Conservation (phyloP, 2,888 invertebrate species). For the Erebia ligea region DNA sequence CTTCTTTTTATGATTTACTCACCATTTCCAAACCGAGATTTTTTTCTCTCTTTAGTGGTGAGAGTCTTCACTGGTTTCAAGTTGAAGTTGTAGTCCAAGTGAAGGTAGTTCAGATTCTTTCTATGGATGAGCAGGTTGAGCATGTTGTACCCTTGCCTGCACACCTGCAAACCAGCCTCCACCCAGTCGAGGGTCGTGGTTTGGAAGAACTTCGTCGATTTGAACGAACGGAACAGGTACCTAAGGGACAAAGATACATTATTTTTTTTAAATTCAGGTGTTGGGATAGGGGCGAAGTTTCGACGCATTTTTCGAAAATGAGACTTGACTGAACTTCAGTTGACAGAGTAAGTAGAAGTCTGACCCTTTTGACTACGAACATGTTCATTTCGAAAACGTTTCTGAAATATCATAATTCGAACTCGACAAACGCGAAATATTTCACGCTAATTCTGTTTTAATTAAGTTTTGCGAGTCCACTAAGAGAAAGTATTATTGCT, state of each 20-base stretch:
- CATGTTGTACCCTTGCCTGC: conserved; percentile 99
- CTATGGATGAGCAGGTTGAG: conserved; percentile 98
- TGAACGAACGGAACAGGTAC: conserved; percentile 99
- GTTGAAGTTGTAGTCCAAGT: conserved; percentile 99
- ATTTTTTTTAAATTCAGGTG: not conserved
- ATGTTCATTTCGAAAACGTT: too few relatives aligned
- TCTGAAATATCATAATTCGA: too few relatives aligned
- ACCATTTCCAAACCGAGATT: conserved; percentile 98
- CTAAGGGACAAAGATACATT: conserved; percentile 48
- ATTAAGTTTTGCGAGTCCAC: too few relatives aligned
- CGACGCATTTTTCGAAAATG: too few relatives aligned
- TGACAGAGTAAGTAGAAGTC: too few relatives aligned
- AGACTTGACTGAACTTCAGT: too few relatives aligned
- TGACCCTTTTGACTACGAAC: too few relatives aligned
- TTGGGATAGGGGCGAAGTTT: too few relatives aligned
- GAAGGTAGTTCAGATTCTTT: conserved; percentile 99
- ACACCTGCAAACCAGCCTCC: conserved; percentile 98
- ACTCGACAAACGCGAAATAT: too few relatives aligned
- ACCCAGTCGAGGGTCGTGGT: conserved; percentile 99
- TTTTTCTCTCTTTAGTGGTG: conserved; percentile 99
- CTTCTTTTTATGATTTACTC: conserved; percentile 44
- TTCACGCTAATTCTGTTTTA: too few relatives aligned
- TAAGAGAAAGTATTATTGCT: too few relatives aligned
- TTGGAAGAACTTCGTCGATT: conserved; percentile 99
- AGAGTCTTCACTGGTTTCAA: conserved; percentile 99